phyloP scores from a whole-genome alignment of 2,797 vertebrate genomes.

The Geotrypetes seraphini region DNA sequence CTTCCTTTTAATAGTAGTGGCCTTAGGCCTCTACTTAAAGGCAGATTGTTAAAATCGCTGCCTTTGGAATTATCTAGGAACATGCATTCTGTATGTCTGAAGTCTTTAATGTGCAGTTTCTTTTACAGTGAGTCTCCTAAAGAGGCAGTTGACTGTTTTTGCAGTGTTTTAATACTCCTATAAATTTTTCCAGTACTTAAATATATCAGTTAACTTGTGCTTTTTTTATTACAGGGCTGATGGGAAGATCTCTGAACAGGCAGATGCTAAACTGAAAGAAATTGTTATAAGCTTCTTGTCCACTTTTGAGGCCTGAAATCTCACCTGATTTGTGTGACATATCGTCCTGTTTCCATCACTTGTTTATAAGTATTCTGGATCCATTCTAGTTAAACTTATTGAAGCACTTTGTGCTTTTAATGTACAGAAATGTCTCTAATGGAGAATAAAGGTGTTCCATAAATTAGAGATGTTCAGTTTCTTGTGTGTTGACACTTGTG shows the following conservation, averaged over 20 bases:
- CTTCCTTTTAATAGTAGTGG: too few species aligned
- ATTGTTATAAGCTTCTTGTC: constrained; percentile 77
- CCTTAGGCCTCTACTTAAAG: too few species aligned
- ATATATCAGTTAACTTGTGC: too few species aligned
- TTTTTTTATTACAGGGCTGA: constrained; percentile 58
- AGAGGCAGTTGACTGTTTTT: too few species aligned
- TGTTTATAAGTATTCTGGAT: constrained; percentile 46
- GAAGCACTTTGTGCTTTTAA: constrained; percentile 58
- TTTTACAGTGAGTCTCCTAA: too few species aligned
- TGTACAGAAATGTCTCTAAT: constrained; percentile 70
- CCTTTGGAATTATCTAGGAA: too few species aligned
- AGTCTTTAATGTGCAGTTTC: rapidly evolving
- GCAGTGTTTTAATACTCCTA: too few species aligned
- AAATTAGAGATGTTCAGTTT: neutral
- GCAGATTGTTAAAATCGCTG: too few species aligned
- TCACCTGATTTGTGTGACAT: constrained; percentile 3
- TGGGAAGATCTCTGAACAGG: constrained; percentile 77
- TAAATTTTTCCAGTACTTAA: too few species aligned
- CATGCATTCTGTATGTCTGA: too few species aligned
- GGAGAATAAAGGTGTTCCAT: constrained; percentile 73
- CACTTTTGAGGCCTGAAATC: constrained; percentile 62
- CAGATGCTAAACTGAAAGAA: constrained; percentile 87
- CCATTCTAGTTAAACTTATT: constrained; percentile 54
- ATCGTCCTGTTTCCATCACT: constrained; percentile 34
- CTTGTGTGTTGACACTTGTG: neutral